Base-by-base conservation (phyloP, 2,888 invertebrate species). In the Andrena camellia region DNA sequence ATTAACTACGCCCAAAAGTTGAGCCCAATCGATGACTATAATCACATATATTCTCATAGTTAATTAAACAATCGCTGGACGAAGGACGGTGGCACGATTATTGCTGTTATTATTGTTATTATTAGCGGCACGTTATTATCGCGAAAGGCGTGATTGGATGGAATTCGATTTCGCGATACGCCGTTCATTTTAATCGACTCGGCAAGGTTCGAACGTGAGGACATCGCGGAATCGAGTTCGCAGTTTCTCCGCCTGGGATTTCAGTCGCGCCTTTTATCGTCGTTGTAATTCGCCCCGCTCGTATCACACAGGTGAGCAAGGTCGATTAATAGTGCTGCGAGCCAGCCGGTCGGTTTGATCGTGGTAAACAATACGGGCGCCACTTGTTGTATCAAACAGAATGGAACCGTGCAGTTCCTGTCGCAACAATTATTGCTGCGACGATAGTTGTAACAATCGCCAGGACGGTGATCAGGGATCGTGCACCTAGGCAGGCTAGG, bases 181-280 rank as follows among this genome's bases (percentile, higher is more conserved):
- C 54, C 81, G 31, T 81, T 85, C 90, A 90, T 89, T 85, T 89
- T 86, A 90, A 89, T 90, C 78, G 76, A 20, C 52, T 17, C 68
- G 74, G n/a, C 89, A 89, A 89, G 89, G 90, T 75, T 59, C 76
- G 60, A n/a, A 67, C 54, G 72, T 60, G 70, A 76, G 80, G 85
- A 76, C 81, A 64, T 78, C 75, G 70, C 70, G 66, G 66, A 77
- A 83, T 69, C 31, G 63, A 59, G 33, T 2, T 64, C 54, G 74
- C 60, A 29, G 60, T 72, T 63, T 35, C 63, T n/a, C 48, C 69
- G 57, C 5, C 48, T 54, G 33, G 59, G 73, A 73, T 81, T 68
- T 74, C 71, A 64, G 1, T 42, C 50, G 20, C 7, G n/a, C 13
- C 68, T 54, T 42, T 60, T 13, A 57, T 62, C 33, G 17, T 29